Evolutionary conservation across 2,113 vertebrate species (phyloP).

Genomic region (Martes martes): DNA sequence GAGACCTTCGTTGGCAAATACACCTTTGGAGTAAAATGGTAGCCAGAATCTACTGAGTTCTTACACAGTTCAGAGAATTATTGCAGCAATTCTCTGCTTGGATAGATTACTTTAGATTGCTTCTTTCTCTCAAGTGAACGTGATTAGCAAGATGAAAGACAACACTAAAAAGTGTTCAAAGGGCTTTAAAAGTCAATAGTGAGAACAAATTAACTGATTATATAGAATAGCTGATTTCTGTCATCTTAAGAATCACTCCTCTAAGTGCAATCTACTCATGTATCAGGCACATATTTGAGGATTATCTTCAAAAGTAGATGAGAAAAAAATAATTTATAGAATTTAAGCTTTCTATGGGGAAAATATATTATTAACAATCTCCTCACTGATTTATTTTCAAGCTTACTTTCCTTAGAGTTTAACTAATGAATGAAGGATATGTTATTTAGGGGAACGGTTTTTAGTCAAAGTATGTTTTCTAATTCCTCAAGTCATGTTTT

Average conservation of each 20-base stretch:
- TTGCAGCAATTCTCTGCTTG: neutral
- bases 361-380: neutral
- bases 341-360: neutral
- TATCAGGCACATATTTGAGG: neutral
- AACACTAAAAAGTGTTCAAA: constrained; percentile 13
- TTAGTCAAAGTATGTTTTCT: neutral
- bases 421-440: neutral
- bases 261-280: neutral
- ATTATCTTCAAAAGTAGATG: neutral
- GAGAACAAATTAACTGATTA: constrained; percentile 44
- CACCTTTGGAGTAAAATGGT: neutral
- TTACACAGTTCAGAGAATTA: neutral
- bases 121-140: neutral
- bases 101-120: neutral
- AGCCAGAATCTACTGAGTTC: neutral
- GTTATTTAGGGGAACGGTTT: neutral
- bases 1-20: neutral
- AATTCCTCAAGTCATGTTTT: neutral
- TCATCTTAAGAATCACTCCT: neutral
- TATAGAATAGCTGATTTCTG: neutral
- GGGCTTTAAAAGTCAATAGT: constrained; percentile 33
- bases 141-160: constrained; percentile 51
- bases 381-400: neutral
- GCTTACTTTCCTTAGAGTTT: neutral
- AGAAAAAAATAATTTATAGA: neutral